Base-by-base conservation (phyloP, 2,888 invertebrate genomes). In the Dorcus parallelipipedus region DNA sequence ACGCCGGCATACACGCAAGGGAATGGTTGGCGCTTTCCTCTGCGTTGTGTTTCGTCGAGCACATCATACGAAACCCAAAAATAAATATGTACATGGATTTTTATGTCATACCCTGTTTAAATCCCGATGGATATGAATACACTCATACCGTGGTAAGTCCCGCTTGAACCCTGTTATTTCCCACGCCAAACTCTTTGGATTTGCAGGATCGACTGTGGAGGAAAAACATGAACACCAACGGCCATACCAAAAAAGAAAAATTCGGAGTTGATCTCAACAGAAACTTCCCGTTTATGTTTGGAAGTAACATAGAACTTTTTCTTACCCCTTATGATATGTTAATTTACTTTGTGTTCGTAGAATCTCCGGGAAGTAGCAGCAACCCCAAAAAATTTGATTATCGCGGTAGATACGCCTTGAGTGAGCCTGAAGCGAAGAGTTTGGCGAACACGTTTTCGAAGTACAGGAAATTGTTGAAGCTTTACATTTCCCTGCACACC, bases 401-500 rank as follows among this genome's bases (percentile, higher is more conserved):
- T 53, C 56, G 64, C 4, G 70, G 70, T 14, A 48, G 54, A 23
- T 39, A 58, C 23, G 56, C 64, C 5, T 42, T 70, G 26, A 70
- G 70, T 40, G 69, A 70, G 51, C 69, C 69, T 0, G 79, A 77
- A 38, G 42, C 65, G 1, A 55, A 58, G 61, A 59, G 64, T 6
- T 49, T 70, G 42, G 67, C 65, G 3, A 55, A 55, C 8, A 78
- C 71, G 0, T 54, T 70, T 20, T 42, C 48, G 1, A 63, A 60
- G 47, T 67, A 68, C 47, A 52, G 53, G 9, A 56, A 57, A 38
- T 20, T 45, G 7, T 56, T 69, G 8, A 66, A 61, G 49, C 60
- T 70, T 1, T 70, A 67, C 57, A 62, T 70, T 23, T 64, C 67
- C 3, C 23, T 70, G 4, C 70, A 70, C 43, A 60, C 58, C 10